Conservation (phyloP, 2,113 vertebrate species). For the Nesoenas mayeri region DNA sequence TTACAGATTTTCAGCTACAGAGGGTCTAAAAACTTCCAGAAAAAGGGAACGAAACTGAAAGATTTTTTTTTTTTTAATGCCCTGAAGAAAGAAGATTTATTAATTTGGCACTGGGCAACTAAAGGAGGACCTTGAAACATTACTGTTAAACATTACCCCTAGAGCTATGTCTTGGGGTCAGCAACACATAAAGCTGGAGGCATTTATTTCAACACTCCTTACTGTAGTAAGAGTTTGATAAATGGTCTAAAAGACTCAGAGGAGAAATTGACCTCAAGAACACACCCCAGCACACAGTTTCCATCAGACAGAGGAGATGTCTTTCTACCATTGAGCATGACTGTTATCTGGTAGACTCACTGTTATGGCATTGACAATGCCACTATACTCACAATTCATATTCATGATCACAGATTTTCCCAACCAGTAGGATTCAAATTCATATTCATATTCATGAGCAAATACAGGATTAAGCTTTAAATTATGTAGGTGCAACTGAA, state of each 20-base stretch:
- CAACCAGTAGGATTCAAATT: background rate
- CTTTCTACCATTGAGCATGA: background rate
- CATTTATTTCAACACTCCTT: slow-evolving; percentile 9
- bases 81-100: background rate
- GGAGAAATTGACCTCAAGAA: background rate
- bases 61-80: background rate
- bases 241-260: background rate
- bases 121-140: background rate
- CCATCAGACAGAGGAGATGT: background rate
- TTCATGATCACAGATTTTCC: background rate
- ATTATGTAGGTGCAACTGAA: background rate
- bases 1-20: background rate
- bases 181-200: background rate
- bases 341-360: background rate
- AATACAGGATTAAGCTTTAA: background rate
- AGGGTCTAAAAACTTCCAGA: background rate
- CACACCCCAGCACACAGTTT: background rate
- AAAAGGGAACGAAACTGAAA: background rate
- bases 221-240: background rate
- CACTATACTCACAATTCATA: background rate
- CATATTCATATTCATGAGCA: background rate
- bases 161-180: background rate
- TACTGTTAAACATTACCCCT: background rate
- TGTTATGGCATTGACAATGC: background rate
- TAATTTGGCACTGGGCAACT: background rate